Evolutionary conservation across 2,888 invertebrate species (phyloP).

Genomic region (Ametastegia equiseti): DNA sequence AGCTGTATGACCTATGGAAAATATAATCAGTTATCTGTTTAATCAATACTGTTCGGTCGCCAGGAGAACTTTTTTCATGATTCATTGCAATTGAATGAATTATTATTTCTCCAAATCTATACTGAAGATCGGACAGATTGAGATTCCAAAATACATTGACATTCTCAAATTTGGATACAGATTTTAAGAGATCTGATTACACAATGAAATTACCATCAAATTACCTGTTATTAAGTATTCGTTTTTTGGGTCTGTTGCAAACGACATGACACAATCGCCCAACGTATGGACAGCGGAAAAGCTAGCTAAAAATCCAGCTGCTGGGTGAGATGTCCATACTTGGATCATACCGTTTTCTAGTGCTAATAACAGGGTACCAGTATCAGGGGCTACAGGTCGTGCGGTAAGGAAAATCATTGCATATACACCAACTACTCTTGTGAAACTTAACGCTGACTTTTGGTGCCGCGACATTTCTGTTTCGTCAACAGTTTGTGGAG

Average conservation of each 20-base stretch:
- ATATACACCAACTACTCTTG: slow-evolving; percentile 80
- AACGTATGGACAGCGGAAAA: slow-evolving; percentile 84
- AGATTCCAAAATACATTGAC: not conserved
- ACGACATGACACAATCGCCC: slow-evolving; percentile 82
- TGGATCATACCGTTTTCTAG: slow-evolving; percentile 88
- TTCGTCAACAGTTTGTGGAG: not conserved
- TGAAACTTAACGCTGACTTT: slow-evolving; percentile 56
- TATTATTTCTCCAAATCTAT: not conserved
- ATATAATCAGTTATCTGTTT: slow-evolving; percentile 38
- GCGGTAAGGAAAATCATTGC: slow-evolving; percentile 83
- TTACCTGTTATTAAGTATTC: slow-evolving; percentile 86
- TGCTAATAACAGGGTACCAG: slow-evolving; percentile 84
- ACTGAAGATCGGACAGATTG: not conserved
- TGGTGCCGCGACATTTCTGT: slow-evolving; percentile 35
- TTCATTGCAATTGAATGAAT: not conserved
- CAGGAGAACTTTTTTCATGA: slow-evolving; percentile 4
- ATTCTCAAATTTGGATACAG: not conserved
- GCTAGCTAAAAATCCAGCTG: slow-evolving; percentile 83
- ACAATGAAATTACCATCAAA: slow-evolving; percentile 63
- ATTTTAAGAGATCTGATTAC: not conserved
- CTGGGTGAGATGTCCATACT: slow-evolving; percentile 89
- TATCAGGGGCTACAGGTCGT: slow-evolving; percentile 77
- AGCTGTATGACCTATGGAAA: slow-evolving; percentile 77
- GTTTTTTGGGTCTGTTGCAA: slow-evolving; percentile 85
- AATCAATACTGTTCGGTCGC: slow-evolving; percentile 31